Evolutionary conservation across 2,888 invertebrate genomes (phyloP).

Genomic region (Erebia aethiops): DNA sequence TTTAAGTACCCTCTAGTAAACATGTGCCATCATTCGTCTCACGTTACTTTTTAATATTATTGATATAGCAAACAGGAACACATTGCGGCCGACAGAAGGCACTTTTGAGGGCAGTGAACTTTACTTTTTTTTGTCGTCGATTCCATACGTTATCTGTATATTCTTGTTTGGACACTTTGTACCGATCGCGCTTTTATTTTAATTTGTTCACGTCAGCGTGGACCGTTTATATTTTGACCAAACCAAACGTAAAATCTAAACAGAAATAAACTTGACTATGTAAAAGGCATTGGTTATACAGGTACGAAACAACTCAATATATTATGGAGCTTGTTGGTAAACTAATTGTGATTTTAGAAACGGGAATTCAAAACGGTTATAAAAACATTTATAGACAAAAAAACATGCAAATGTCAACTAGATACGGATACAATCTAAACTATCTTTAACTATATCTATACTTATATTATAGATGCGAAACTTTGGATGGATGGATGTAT

Average conservation of each 20-base stretch:
- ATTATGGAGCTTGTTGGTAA: too few species aligned
- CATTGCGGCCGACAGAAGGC: conserved; percentile 52
- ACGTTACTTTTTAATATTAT: conserved; percentile 46
- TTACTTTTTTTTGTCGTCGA: conserved; percentile 40
- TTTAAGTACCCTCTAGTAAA: conserved; percentile 38
- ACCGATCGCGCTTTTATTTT: conserved; percentile 27
- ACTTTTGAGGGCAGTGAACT: conserved; percentile 55
- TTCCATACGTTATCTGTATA: conserved; percentile 43
- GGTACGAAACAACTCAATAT: too few species aligned
- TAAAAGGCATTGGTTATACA: not conserved
- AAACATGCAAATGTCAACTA: too few species aligned
- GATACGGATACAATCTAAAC: too few species aligned
- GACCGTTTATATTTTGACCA: conserved; percentile 12
- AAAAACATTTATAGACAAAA: too few species aligned
- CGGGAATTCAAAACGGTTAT: too few species aligned
- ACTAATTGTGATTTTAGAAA: too few species aligned
- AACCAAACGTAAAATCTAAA: not conserved
- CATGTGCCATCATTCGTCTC: conserved; percentile 42
- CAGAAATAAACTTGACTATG: not conserved
- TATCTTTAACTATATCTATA: too few species aligned
- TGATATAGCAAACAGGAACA: conserved; percentile 54
- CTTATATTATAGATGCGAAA: too few species aligned
- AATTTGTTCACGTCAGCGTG: conserved; percentile 27
- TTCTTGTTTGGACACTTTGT: conserved; percentile 39
- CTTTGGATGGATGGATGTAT: too few species aligned